These are phyloP conservation scores for Tachina fera DNA, from an alignment of 2,888 invertebrate genomes.

Conservation along the genomic window DNA sequence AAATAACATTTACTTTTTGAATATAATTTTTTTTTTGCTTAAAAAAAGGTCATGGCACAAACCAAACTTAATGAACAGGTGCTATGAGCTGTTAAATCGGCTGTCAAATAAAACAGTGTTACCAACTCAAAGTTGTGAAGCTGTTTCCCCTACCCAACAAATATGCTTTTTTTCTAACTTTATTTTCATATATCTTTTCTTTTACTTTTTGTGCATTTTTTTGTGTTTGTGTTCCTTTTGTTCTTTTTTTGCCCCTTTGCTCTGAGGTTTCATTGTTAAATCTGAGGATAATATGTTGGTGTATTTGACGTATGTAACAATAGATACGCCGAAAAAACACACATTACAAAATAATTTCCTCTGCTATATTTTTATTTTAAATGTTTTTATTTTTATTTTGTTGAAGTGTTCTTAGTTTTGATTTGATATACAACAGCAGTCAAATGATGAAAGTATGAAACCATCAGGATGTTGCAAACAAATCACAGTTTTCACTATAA, in stretches of 20 bases:
- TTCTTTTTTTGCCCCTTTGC: constrained; percentile 25
- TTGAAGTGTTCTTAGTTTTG: constrained; percentile 28
- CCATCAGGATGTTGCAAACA: constrained; percentile 60
- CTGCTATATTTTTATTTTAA: background rate
- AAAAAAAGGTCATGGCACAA: too few relatives aligned
- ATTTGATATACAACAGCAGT: constrained; percentile 20
- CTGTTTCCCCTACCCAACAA: background rate
- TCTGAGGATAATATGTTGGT: constrained; percentile 61
- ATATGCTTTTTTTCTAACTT: constrained; percentile 7
- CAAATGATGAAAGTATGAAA: constrained; percentile 49
- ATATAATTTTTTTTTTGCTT: too few relatives aligned
- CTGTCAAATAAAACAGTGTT: too few relatives aligned
- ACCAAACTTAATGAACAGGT: too few relatives aligned
- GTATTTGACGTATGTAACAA: constrained; percentile 67
- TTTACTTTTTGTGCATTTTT: constrained; percentile 9
- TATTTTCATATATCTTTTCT: background rate
- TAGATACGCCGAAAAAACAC: constrained; percentile 15
- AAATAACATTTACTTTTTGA: too few relatives aligned
- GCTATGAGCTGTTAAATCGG: too few relatives aligned
- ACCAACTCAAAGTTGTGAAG: too few relatives aligned
- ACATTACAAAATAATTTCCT: constrained; percentile 26
- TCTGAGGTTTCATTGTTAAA: constrained; percentile 64
- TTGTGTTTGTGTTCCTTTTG: background rate
- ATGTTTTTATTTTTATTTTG: constrained; percentile 11
- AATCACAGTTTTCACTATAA: constrained; percentile 62